Evolutionary conservation across 2,888 invertebrate genomes (phyloP).

Genomic region (Bellardia pandia): DNA sequence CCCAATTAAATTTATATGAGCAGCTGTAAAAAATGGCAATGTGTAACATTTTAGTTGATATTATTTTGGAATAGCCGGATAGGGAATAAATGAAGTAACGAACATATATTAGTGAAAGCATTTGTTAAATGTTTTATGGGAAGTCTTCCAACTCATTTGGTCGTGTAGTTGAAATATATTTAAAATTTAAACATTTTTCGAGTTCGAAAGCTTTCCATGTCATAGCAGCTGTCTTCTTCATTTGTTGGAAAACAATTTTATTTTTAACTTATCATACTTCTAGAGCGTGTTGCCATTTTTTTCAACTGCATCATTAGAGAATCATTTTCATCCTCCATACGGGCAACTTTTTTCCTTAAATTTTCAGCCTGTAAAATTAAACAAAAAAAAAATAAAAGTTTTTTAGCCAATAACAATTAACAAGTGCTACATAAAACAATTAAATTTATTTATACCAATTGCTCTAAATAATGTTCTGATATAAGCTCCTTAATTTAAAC

Average conservation of each 20-base stretch:
- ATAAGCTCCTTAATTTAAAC: conserved; percentile 22
- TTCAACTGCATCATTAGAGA: conserved; percentile 96
- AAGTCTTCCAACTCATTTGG: conserved; percentile 43
- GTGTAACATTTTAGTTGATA: conserved; percentile 66
- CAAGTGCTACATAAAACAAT: conserved; percentile 50
- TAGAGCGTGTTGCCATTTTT: conserved; percentile 96
- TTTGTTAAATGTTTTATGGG: conserved; percentile 33
- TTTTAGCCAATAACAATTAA: conserved; percentile 66
- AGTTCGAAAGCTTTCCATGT: conserved; percentile 43
- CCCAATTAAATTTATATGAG: conserved; percentile 77
- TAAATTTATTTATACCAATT: conserved; percentile 50
- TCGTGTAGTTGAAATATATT: neutral
- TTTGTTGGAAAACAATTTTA: conserved; percentile 33
- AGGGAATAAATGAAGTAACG: conserved; percentile 47
- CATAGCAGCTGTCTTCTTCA: conserved; percentile 6
- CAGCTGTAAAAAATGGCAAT: conserved; percentile 86
- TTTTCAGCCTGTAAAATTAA: conserved; percentile 90
- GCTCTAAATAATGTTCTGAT: conserved; percentile 8
- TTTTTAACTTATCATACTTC: conserved; percentile 87
- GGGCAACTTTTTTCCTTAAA: conserved; percentile 94
- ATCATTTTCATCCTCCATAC: conserved; percentile 98
- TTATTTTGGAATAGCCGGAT: conserved; percentile 49
- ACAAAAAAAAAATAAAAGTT: conserved; percentile 53
- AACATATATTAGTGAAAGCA: conserved; percentile 55
- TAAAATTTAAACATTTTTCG: neutral